Evolutionary conservation across 1,140 invertebrate genomes (phyloP).

Genomic region (Achroia grisella): DNA sequence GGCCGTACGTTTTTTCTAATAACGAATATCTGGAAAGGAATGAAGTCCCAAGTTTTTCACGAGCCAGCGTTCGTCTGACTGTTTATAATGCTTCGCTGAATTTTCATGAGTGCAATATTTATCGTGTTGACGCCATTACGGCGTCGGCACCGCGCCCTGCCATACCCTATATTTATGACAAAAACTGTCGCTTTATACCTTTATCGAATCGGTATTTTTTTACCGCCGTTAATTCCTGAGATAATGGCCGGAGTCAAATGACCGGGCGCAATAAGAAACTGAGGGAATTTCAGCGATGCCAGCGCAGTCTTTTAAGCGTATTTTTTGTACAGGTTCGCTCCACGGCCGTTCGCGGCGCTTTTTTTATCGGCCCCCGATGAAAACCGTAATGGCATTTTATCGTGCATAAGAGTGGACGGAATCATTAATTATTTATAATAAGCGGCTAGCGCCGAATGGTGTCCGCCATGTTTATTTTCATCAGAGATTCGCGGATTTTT

Average conservation of each 20-base stretch:
- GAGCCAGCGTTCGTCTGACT: conserved; percentile 1
- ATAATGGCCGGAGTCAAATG: conserved; percentile 70
- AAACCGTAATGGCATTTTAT: conserved; percentile 72
- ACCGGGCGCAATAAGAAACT: conserved; percentile 53
- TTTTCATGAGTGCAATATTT: conserved; percentile 64
- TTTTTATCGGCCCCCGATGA: conserved; percentile 57
- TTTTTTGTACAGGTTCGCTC: conserved; percentile 53
- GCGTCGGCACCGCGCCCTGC: conserved; percentile 32
- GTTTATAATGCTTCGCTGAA: conserved; percentile 41
- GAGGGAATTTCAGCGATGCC: conserved; percentile 64
- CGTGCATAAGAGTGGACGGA: conserved; percentile 64
- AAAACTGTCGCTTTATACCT: conserved; percentile 57
- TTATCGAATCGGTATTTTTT: conserved; percentile 63
- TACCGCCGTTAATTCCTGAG: conserved; percentile 62
- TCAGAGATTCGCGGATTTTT: conserved; percentile 6
- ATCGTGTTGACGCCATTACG: conserved; percentile 52
- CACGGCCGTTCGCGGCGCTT: conserved; percentile 50
- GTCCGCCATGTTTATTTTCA: conserved; percentile 29
- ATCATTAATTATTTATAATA: conserved; percentile 74
- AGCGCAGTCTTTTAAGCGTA: conserved; percentile 60
- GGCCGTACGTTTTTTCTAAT: conserved; percentile 26
- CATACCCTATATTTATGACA: conserved; percentile 49
- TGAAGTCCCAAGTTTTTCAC: conserved; percentile 30
- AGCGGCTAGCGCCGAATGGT: conserved; percentile 40
- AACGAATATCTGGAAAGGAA: conserved; percentile 32